A percentile compares a stretch with the other conserved stretches of the same genome.
These are phyloP conservation scores for Noctuana brunneofusca DNA, from an alignment of 2,888 invertebrate species.

Conservation along the genomic window DNA sequence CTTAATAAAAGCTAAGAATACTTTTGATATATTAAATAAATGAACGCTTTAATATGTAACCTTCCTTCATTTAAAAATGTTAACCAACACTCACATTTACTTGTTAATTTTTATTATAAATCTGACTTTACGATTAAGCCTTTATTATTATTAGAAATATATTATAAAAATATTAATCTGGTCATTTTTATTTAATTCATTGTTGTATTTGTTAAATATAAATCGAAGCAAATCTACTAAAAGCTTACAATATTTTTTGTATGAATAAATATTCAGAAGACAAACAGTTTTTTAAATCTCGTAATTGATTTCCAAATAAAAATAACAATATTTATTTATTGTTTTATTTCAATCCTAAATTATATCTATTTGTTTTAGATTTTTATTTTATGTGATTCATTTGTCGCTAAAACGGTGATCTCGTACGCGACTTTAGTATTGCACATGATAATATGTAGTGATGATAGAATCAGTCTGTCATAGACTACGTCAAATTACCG, in stretches of 20 bases:
- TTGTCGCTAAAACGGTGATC: too few relatives aligned
- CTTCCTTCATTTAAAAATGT: conserved; percentile 72
- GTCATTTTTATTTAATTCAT: conserved; percentile 83
- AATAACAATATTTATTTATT: conserved; percentile 69
- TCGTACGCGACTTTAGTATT: too few relatives aligned
- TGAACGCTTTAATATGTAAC: conserved; percentile 79
- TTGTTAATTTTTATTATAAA: conserved; percentile 78
- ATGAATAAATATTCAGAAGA: conserved; percentile 73
- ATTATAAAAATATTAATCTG: conserved; percentile 80
- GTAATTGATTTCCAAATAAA: conserved; percentile 80
- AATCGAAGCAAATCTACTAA: conserved; percentile 75
- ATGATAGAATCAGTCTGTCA: too few relatives aligned
- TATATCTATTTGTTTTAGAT: too few relatives aligned
- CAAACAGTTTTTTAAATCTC: conserved; percentile 78
- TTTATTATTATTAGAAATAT: conserved; percentile 72
- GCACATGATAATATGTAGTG: too few relatives aligned
- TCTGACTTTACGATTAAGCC: conserved; percentile 76
- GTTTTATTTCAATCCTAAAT: conserved; percentile 37
- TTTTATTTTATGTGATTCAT: too few relatives aligned
- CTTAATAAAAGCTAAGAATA: conserved; percentile 73
- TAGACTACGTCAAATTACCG: too few relatives aligned
- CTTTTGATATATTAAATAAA: conserved; percentile 71
- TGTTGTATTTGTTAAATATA: conserved; percentile 79
- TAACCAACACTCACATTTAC: conserved; percentile 81
- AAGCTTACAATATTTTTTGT: conserved; percentile 78